A percentile compares a stretch with the other conserved stretches of the same genome.
phyloP scores from a whole-genome alignment of 2,888 invertebrate species.

The Pasiphila rectangulata region DNA sequence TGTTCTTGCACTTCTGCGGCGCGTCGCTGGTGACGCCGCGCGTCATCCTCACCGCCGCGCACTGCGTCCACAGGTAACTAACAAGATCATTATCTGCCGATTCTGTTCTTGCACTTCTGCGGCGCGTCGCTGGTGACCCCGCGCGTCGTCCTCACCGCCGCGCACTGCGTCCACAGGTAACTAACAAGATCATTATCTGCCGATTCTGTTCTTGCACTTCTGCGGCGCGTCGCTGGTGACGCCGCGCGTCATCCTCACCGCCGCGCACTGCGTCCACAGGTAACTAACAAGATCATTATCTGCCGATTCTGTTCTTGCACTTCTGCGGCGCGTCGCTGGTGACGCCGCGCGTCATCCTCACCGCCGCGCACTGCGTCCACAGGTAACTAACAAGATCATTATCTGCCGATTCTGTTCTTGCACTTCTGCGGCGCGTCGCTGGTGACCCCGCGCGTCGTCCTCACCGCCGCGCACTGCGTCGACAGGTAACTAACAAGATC shows the following conservation, averaged over 20 bases:
- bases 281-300: neutral
- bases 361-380: conserved; percentile 80
- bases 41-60: neutral
- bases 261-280: neutral
- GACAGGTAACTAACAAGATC: no score
- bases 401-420: no score
- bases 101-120: no score
- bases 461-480: conserved; percentile 82
- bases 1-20: no score
- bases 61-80: neutral
- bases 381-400: no score
- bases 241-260: neutral
- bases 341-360: conserved; percentile 74
- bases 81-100: neutral
- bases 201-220: no score
- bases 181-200: no score
- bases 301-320: no score
- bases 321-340: conserved; percentile 82
- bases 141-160: conserved; percentile 76
- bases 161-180: conserved; percentile 80
- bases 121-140: conserved; percentile 81
- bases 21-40: neutral
- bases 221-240: neutral
- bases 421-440: conserved; percentile 83
- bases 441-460: conserved; percentile 71